These are phyloP conservation scores for Tetraodon nigroviridis DNA, from an alignment of 2,113 vertebrate species.

Conservation along the genomic window DNA sequence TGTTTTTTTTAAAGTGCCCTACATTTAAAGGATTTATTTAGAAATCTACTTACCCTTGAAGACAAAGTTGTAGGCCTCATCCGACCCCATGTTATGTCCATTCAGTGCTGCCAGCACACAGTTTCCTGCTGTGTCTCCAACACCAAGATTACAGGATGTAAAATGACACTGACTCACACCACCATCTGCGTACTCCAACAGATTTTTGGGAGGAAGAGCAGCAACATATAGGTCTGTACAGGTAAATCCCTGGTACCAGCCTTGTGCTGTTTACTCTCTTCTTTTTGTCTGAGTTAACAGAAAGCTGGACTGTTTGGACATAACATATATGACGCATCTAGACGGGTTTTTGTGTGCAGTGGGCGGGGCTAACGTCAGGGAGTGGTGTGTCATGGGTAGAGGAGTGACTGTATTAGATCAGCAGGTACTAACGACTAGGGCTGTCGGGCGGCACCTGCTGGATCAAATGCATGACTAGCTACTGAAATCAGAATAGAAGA, in stretches of 20 bases:
- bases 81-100: slow-evolving; percentile 76
- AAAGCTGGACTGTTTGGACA: slow-evolving; percentile 59
- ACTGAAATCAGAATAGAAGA: too few species aligned
- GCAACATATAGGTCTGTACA: slow-evolving; percentile 11
- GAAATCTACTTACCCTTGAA: slow-evolving; percentile 86
- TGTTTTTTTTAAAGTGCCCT: background rate
- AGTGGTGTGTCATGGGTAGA: slow-evolving; percentile 30
- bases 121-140: slow-evolving; percentile 17
- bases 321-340: slow-evolving; percentile 45
- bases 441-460: slow-evolving; percentile 57
- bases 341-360: slow-evolving; percentile 35
- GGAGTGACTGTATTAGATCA: slow-evolving; percentile 46
- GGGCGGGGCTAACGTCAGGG: slow-evolving; percentile 41
- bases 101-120: slow-evolving; percentile 32
- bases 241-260: slow-evolving; percentile 17
- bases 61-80: slow-evolving; percentile 92
- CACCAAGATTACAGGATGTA: slow-evolving; percentile 32
- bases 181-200: slow-evolving; percentile 3
- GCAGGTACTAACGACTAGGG: slow-evolving; percentile 35
- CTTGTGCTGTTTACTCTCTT: slow-evolving; percentile 31
- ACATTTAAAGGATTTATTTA: background rate
- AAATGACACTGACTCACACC: slow-evolving; percentile 33
- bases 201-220: slow-evolving; percentile 13
- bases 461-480: background rate
- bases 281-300: slow-evolving; percentile 17